These are phyloP conservation scores for Brachymystax lenok DNA, from an alignment of 2,797 vertebrate species.

Conservation along the genomic window DNA sequence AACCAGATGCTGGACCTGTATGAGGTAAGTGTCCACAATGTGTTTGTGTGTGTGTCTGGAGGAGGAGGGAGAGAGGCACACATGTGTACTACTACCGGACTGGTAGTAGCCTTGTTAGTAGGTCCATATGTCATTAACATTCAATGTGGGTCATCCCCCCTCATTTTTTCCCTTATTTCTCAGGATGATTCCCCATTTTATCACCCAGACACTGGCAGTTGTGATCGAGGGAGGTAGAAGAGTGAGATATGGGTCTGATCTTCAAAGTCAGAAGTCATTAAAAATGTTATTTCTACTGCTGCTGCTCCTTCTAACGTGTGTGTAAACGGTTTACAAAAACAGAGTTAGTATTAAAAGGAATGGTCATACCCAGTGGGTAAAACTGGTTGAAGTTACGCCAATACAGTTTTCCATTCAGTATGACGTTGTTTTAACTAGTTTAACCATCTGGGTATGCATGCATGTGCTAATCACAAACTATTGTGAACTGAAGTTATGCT, in stretches of 20 bases:
- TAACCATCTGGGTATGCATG: neutral
- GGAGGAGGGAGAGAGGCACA: too few relatives aligned
- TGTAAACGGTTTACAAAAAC: neutral
- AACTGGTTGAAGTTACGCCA: neutral
- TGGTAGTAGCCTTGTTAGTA: slow-evolving; percentile 57
- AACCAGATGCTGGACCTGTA: slow-evolving; percentile 98
- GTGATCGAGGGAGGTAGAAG: too few relatives aligned
- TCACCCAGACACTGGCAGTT: too few relatives aligned
- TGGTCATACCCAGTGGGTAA: neutral
- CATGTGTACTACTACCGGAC: too few relatives aligned
- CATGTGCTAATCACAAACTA: neutral
- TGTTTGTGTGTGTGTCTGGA: slow-evolving; percentile 19
- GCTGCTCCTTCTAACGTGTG: neutral
- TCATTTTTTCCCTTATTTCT: slow-evolving; percentile 9
- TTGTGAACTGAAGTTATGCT: neutral
- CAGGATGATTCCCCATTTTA: slow-evolving; percentile 30
- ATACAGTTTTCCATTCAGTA: neutral
- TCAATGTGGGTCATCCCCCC: slow-evolving; percentile 39
- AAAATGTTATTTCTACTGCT: slow-evolving; percentile 46
- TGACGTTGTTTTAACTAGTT: neutral
- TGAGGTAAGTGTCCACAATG: slow-evolving; percentile 82
- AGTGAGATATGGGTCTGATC: too few relatives aligned
- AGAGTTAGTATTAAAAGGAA: neutral
- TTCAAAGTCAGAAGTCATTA: slow-evolving; percentile 58
- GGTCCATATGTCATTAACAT: slow-evolving; percentile 45